These are phyloP conservation scores for Bombylius discolor DNA, from an alignment of 2,888 invertebrate species.

Conservation along the genomic window DNA sequence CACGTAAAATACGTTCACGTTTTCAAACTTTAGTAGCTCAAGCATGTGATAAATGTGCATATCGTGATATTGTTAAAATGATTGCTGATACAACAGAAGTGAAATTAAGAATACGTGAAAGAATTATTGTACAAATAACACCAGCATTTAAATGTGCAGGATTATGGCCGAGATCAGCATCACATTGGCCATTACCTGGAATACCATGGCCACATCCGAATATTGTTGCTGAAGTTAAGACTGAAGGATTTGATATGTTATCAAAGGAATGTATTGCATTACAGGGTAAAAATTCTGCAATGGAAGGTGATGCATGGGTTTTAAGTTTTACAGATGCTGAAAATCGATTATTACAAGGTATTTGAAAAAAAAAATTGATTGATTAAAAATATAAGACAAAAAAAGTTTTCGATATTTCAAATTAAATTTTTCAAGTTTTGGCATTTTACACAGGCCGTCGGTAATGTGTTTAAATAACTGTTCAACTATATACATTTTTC, in stretches of 20 bases:
- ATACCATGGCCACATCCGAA: slow-evolving; percentile 91
- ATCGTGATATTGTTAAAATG: slow-evolving; percentile 88
- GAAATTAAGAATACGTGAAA: slow-evolving; percentile 74
- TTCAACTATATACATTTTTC: no score
- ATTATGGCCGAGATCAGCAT: slow-evolving; percentile 87
- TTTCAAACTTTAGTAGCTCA: slow-evolving; percentile 84
- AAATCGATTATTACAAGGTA: slow-evolving; percentile 70
- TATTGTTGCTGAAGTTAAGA: slow-evolving; percentile 85
- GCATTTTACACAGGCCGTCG: no score
- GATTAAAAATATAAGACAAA: no score
- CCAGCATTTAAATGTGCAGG: slow-evolving; percentile 91
- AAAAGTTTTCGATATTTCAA: no score
- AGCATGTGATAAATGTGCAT: slow-evolving; percentile 88
- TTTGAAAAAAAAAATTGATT: neutral
- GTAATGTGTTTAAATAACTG: no score
- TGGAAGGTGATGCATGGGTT: slow-evolving; percentile 96
- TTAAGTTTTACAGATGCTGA: slow-evolving; percentile 85
- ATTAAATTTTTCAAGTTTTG: no score
- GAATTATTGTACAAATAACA: slow-evolving; percentile 88
- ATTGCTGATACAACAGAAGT: slow-evolving; percentile 92
- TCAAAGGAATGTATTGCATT: slow-evolving; percentile 78
- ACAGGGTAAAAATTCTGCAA: slow-evolving; percentile 75
- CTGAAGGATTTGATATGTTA: slow-evolving; percentile 87
- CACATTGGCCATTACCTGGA: slow-evolving; percentile 86
- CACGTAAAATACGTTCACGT: slow-evolving; percentile 87